Evolutionary conservation across 37 sponge, comb jelly and placozoan genomes (phyloP).

Genomic region (Diacarnus erythraeanus): DNA sequence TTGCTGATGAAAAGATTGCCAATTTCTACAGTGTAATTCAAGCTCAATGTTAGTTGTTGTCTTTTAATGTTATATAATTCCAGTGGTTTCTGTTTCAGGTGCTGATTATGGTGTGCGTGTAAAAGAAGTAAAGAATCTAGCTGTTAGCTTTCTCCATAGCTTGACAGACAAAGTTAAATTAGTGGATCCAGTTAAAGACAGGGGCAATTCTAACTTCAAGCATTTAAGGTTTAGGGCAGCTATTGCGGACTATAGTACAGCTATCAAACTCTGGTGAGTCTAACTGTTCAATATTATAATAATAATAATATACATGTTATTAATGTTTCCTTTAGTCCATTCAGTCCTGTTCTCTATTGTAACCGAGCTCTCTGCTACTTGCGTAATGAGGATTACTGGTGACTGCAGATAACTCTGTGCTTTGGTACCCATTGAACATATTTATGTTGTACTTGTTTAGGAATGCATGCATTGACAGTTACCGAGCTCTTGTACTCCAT

Average conservation of each 20-base stretch:
- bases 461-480: slow-evolving; percentile 58
- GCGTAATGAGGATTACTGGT: slow-evolving; percentile 51
- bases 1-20: not conserved
- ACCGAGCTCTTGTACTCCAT: slow-evolving; percentile 33
- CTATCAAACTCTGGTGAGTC: slow-evolving; percentile 54
- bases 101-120: not conserved
- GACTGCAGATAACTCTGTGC: too few species aligned
- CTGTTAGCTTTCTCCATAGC: not conserved
- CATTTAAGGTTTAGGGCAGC: slow-evolving; percentile 28
- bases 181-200: slow-evolving; percentile 44
- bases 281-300: not conserved
- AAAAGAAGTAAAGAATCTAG: not conserved
- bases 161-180: slow-evolving; percentile 32
- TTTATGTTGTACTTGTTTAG: slow-evolving; percentile 9
- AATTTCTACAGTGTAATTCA: not conserved
- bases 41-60: not conserved
- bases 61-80: not conserved
- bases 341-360: slow-evolving; percentile 50
- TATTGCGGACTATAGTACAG: slow-evolving; percentile 64
- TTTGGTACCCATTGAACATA: not conserved
- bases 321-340: slow-evolving; percentile 42
- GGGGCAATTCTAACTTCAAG: slow-evolving; percentile 57
- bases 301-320: not conserved
- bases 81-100: not conserved
- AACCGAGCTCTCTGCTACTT: slow-evolving; percentile 63